Evolutionary conservation across 2,888 invertebrate genomes (phyloP), one percentile per base, ranked within the genome.

Genomic region (Rhagonycha fulva): DNA sequence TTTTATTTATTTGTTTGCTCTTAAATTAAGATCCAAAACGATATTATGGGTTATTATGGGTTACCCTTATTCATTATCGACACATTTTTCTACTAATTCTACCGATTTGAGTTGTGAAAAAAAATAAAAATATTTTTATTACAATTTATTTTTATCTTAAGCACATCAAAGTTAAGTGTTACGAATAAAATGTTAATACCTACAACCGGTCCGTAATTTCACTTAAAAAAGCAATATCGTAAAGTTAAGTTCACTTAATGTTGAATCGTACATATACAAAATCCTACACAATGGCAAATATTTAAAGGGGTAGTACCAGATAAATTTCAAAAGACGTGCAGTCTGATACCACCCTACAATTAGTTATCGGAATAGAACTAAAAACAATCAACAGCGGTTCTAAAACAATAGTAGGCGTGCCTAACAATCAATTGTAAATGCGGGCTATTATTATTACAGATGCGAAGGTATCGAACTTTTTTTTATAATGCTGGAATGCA

Each of bases 351-450:
- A 83, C 83, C 82, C 84, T 83, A 84, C 84, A 85, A 86, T 85
- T 86, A 86, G 85, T 84, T 85, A 86, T 84, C 84, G 83, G 83
- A 81, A 82, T 82, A 82, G 83, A 84, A 83, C 84, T 83, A 86
- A 85, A 87, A 85, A 86, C 86, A 86, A 87, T 87, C 87, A 86
- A 86, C 86, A 86, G 85, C 84, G 86, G 85, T 84, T 86, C 84
- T 85, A 86, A 87, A 86, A 88, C 87, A 87, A 87, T 87, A 87
- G 87, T 86, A 82, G 88, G 88, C 86, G 88, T 85, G 82, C 73
- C 83, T 81, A 76, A 85, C 86, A 86, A 87, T 87, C 87, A 87
- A 87, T 87, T 87, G 85, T 85, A 82, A 84, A 84, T 84, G 82
- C 84, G 83, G 85, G n/a, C 85, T 86, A 86, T 86, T 86, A 86